Conservation (phyloP, 2,888 invertebrate species). For the Phymatocera aterrima region DNA sequence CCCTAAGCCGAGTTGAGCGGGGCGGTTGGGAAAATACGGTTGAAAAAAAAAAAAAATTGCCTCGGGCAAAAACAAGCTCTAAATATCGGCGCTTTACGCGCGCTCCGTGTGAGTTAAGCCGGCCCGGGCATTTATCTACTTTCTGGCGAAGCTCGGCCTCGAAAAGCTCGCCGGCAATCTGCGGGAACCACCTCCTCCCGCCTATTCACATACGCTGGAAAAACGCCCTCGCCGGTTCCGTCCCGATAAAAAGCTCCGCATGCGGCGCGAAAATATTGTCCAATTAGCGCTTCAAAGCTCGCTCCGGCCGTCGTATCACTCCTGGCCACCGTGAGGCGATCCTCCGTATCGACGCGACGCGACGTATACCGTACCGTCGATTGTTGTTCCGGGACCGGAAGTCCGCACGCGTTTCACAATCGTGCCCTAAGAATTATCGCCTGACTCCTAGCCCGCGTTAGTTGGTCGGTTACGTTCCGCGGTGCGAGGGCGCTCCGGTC, state of each 20-base stretch:
- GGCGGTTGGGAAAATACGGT: slow-evolving; percentile 53
- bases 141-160: slow-evolving; percentile 45
- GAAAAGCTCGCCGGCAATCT: slow-evolving; percentile 50
- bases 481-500: neutral
- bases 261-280: slow-evolving; percentile 40
- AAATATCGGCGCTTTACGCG: slow-evolving; percentile 60
- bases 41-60: slow-evolving; percentile 38
- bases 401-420: neutral
- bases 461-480: neutral
- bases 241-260: slow-evolving; percentile 22
- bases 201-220: neutral
- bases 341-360: neutral
- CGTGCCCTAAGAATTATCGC: slow-evolving; percentile 1
- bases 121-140: slow-evolving; percentile 58
- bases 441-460: slow-evolving; percentile 9
- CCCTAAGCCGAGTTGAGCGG: slow-evolving; percentile 31
- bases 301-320: slow-evolving; percentile 11
- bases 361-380: neutral
- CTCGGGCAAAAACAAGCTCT: slow-evolving; percentile 56
- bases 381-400: neutral
- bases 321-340: slow-evolving; percentile 1
- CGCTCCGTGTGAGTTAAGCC: slow-evolving; percentile 56
- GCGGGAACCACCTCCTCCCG: slow-evolving; percentile 47
- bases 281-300: slow-evolving; percentile 37
- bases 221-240: slow-evolving; percentile 5